Evolutionary conservation across 2,113 vertebrate genomes (phyloP).

Genomic region (Chloebia gouldiae): DNA sequence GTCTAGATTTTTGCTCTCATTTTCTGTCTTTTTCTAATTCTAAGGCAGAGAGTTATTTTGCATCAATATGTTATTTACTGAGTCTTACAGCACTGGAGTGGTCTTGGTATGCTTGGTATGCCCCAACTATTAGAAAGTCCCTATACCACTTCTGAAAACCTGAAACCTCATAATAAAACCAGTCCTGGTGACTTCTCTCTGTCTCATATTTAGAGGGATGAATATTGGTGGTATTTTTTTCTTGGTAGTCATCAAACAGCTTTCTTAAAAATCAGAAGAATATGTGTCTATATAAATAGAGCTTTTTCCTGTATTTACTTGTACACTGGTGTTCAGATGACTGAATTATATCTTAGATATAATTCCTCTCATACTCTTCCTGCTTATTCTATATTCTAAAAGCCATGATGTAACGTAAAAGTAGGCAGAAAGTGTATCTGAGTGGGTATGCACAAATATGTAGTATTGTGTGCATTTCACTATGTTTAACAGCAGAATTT

Average conservation of each 20-base stretch:
- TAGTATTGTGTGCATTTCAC: neutral
- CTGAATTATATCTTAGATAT: neutral
- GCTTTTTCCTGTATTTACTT: neutral
- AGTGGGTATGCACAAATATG: neutral
- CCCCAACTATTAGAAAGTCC: fast-evolving
- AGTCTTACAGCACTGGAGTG: neutral
- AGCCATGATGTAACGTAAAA: neutral
- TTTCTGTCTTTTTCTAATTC: neutral
- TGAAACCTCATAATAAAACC: neutral
- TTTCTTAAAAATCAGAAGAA: neutral
- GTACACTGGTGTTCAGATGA: neutral
- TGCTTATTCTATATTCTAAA: neutral
- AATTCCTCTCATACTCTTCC: neutral
- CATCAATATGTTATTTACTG: neutral
- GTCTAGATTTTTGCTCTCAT: neutral
- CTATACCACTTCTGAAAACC: neutral
- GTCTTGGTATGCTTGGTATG: too few relatives aligned
- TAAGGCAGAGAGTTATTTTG: neutral
- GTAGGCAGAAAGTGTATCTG: neutral
- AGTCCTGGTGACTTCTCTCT: neutral
- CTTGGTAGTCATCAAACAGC: neutral
- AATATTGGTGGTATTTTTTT: neutral
- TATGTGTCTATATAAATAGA: neutral
- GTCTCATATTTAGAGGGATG: neutral
- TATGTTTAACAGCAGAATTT: neutral